These are phyloP conservation scores for Branchipolynoe longqiensis DNA, from an alignment of 2,888 invertebrate species.

Conservation along the genomic window DNA sequence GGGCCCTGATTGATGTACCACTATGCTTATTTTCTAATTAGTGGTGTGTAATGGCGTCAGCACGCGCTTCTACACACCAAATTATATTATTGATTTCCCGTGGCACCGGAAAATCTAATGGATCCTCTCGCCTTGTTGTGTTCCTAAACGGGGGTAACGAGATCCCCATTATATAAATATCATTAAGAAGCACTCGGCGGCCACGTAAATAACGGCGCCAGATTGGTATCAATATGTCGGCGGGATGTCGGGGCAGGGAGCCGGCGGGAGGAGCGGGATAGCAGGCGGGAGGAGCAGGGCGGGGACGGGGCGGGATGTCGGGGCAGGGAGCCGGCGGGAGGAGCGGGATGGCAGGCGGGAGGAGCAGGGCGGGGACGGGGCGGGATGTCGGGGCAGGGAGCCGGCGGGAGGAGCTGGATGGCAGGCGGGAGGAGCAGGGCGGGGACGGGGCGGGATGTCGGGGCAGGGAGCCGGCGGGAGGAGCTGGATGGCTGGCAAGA, in stretches of 20 bases:
- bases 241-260: neutral
- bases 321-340: neutral
- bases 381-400: too few species aligned
- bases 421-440: too few species aligned
- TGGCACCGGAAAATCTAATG: constrained; percentile 53
- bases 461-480: neutral
- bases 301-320: neutral
- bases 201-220: neutral
- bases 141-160: constrained; percentile 47
- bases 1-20: constrained; percentile 19
- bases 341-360: too few species aligned
- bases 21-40: constrained; percentile 53
- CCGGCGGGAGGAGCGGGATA: neutral
- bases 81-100: constrained; percentile 31
- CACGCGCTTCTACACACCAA: constrained; percentile 24
- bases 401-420: too few species aligned
- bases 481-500: neutral
- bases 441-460: neutral
- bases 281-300: neutral
- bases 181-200: constrained; percentile 40
- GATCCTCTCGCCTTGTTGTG: constrained; percentile 19
- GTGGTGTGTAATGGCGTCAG: constrained; percentile 5
- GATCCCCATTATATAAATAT: constrained; percentile 53
- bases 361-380: too few species aligned
- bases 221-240: constrained; percentile 10